Evolutionary conservation across 2,888 invertebrate genomes (phyloP), one percentile per base, ranked within the genome.

Genomic region (Ecliptopera silaceata): DNA sequence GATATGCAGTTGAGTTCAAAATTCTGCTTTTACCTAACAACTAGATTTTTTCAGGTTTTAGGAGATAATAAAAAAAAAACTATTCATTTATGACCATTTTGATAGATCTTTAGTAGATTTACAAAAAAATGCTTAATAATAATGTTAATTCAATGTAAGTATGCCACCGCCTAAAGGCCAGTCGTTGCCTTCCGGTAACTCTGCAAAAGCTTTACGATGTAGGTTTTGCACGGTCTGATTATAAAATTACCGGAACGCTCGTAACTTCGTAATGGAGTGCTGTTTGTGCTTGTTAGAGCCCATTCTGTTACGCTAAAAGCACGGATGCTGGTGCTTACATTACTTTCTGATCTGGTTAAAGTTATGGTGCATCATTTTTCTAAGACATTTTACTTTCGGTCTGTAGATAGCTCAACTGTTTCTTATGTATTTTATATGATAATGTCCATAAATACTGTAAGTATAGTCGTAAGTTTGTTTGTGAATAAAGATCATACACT

Each of bases 161-260:
- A 13, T 41, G 3, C 12, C 12, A 2, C 15, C n/a, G 12, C 22
- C 22, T n/a, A 42, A 5, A 39, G 39, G 6, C 11, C 26, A 31
- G 44, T 32, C 44, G 22, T 72, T 58, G 72, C 46, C 38, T 46
- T 60, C 47, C 49, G 32, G 13, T 39, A 42, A 32, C 54, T 44
- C 53, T 31, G 68, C 69, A 75, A 84, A 81, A 81, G 81, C 79
- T 80, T 79, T 77, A 74, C 77, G 71, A 74, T 77, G 79, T 81
- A 73, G 76, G 74, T 73, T 79, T 75, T 73, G 66, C 66, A 66
- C 65, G 71, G 66, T 70, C 68, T 72, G 79, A 78, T 82, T 80
- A 81, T 81, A 76, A 79, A 82, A 82, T 81, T 77, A 75, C 73
- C 65, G 68, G 71, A 70, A 64, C 72, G 67, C 72, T 70, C 62